Percentiles rank a stretch among this genome's conserved stretches.
Conservation (phyloP, 92 coral and sea anemone species). For the Galaxea fascicularis region DNA sequence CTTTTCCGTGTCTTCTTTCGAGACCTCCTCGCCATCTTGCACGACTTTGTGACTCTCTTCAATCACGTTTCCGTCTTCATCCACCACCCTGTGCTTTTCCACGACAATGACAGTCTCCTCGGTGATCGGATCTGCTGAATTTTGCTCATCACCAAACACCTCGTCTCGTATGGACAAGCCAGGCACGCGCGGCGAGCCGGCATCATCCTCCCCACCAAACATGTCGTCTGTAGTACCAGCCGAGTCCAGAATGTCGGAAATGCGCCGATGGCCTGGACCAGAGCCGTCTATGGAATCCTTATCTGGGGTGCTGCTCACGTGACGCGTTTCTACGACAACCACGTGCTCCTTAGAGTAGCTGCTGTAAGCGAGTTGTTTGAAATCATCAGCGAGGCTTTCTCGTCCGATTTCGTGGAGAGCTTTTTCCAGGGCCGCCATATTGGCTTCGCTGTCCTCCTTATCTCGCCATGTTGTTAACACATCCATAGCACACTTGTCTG, state of each 20-base stretch:
- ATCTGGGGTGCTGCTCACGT: constrained; percentile 41
- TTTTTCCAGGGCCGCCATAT: constrained; percentile 86
- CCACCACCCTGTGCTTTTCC: constrained; percentile 62
- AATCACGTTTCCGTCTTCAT: constrained; percentile 53
- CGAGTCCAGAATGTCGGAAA: constrained; percentile 66
- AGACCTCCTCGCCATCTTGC: constrained; percentile 40
- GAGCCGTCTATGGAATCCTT: constrained; percentile 15
- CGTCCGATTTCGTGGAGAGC: constrained; percentile 88
- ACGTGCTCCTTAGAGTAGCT: constrained; percentile 87
- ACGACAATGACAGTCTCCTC: constrained; percentile 41
- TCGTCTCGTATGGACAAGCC: constrained; percentile 28
- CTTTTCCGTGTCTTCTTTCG: constrained; percentile 68
- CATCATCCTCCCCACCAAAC: constrained; percentile 55
- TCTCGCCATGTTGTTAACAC: constrained; percentile 92
- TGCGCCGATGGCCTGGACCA: constrained; percentile 20
- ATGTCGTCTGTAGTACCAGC: constrained; percentile 53
- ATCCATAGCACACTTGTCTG: constrained; percentile 81
- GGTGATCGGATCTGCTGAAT: constrained; percentile 17
- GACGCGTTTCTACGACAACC: constrained; percentile 76
- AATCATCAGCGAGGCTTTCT: constrained; percentile 81
- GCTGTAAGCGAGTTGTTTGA: constrained; percentile 94
- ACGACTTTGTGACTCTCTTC: constrained; percentile 56
- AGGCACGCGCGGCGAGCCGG: constrained; percentile 35
- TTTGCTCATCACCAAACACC: constrained; percentile 15
- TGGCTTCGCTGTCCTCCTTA: constrained; percentile 86